Evolutionary conservation across 2,888 invertebrate species (phyloP).

Genomic region (Aricia artaxerxes): DNA sequence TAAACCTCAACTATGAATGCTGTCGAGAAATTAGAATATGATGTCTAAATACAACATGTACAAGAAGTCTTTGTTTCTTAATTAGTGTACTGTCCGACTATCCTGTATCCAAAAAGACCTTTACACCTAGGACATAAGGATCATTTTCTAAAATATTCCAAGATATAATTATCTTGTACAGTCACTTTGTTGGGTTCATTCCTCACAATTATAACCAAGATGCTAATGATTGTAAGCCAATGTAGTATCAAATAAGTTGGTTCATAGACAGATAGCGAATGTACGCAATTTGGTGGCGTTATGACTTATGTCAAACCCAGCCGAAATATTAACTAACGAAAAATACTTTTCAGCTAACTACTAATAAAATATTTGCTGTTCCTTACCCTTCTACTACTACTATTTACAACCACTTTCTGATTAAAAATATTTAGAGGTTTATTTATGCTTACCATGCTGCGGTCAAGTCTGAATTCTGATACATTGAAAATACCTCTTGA

Average conservation of each 20-base stretch:
- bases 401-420: too few species aligned
- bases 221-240: neutral
- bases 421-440: too few species aligned
- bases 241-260: neutral
- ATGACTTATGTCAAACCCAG: too few species aligned
- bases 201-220: neutral
- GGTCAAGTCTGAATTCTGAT: too few species aligned
- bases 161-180: neutral
- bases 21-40: neutral
- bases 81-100: neutral
- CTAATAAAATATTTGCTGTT: too few species aligned
- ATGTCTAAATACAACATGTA: neutral
- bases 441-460: too few species aligned
- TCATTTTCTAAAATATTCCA: neutral
- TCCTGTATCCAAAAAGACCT: neutral
- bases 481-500: too few species aligned
- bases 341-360: too few species aligned
- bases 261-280: neutral
- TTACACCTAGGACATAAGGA: neutral
- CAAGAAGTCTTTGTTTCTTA: conserved; percentile 2
- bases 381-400: too few species aligned
- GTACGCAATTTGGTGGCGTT: too few species aligned
- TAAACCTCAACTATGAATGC: neutral
- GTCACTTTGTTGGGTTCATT: too few species aligned
- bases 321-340: too few species aligned